Percentiles rank a stretch among this genome's conserved stretches.
Conservation (phyloP, 2,113 vertebrate species). For the Sebastes fasciatus region DNA sequence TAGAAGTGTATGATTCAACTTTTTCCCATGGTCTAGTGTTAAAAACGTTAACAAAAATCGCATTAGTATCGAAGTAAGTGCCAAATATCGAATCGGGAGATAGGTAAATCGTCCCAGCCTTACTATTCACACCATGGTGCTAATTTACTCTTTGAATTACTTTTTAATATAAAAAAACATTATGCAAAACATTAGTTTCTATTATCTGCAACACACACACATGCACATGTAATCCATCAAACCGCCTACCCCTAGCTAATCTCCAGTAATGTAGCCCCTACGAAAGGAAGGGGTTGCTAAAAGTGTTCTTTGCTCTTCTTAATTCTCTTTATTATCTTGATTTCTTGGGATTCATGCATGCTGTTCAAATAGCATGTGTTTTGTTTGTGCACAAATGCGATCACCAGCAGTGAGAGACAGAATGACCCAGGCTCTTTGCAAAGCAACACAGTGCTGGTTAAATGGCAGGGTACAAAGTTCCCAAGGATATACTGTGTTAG, state of each 20-base stretch:
- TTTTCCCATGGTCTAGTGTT: no score
- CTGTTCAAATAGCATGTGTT: neutral
- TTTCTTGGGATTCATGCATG: neutral
- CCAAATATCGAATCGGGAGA: no score
- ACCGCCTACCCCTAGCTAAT: neutral
- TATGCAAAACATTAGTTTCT: no score
- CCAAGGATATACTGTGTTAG: neutral
- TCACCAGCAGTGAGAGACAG: neutral
- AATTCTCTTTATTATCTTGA: neutral
- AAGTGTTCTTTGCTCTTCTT: neutral
- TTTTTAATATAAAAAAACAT: no score
- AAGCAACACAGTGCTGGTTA: neutral
- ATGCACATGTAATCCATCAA: neutral
- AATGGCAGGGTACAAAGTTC: slow-evolving; percentile 40
- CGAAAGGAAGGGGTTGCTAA: neutral
- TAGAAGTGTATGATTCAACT: no score
- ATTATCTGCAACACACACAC: neutral
- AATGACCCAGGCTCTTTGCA: slow-evolving; percentile 9
- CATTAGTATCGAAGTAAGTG: no score
- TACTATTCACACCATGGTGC: no score
- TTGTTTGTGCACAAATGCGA: neutral
- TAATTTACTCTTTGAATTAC: no score
- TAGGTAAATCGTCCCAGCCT: no score
- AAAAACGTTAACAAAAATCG: no score
- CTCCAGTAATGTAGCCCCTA: neutral